phyloP scores from a whole-genome alignment of 2,888 invertebrate species.

The Siphonodentalium dalli region DNA sequence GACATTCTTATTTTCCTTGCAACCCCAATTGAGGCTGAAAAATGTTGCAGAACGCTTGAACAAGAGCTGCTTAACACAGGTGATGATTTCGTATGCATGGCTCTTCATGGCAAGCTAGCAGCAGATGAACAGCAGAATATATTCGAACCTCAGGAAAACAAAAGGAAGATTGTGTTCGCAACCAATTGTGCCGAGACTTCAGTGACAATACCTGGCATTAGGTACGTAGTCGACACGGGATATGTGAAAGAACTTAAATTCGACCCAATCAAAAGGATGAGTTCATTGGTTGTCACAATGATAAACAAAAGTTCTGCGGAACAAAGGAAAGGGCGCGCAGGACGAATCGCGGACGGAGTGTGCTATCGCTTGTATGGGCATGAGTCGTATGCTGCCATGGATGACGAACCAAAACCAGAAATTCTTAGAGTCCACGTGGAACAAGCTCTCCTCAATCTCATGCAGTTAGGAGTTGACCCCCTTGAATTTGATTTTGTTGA shows the following conservation, averaged over 20 bases:
- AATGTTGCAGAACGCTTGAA: constrained; percentile 37
- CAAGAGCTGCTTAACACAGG: constrained; percentile 6
- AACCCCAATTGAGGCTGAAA: constrained; percentile 50
- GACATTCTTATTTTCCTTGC: constrained; percentile 64
- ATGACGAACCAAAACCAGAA: constrained; percentile 49
- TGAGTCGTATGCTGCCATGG: constrained; percentile 46
- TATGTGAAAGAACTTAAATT: constrained; percentile 56
- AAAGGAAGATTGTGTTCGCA: constrained; percentile 60
- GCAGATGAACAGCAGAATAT: constrained; percentile 53
- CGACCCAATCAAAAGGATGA: constrained; percentile 49
- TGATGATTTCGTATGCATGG: constrained; percentile 35
- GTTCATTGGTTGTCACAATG: constrained; percentile 36
- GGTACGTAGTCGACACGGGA: constrained; percentile 64
- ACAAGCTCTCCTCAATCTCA: constrained; percentile 48
- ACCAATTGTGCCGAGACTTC: constrained; percentile 65
- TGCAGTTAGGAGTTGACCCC: constrained; percentile 49
- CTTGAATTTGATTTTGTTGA: constrained; percentile 56
- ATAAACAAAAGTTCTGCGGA: constrained; percentile 59
- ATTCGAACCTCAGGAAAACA: constrained; percentile 37
- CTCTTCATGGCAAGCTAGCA: constrained; percentile 50
- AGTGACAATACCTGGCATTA: constrained; percentile 62
- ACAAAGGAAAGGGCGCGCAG: constrained; percentile 63
- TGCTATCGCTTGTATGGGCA: constrained; percentile 61
- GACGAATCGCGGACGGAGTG: constrained; percentile 57
- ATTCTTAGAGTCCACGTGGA: constrained; percentile 51